Percentiles rank a stretch among this genome's conserved stretches.
Evolutionary conservation across 1,140 invertebrate genomes (phyloP).

Genomic region (Catajapyx aquilonaris): DNA sequence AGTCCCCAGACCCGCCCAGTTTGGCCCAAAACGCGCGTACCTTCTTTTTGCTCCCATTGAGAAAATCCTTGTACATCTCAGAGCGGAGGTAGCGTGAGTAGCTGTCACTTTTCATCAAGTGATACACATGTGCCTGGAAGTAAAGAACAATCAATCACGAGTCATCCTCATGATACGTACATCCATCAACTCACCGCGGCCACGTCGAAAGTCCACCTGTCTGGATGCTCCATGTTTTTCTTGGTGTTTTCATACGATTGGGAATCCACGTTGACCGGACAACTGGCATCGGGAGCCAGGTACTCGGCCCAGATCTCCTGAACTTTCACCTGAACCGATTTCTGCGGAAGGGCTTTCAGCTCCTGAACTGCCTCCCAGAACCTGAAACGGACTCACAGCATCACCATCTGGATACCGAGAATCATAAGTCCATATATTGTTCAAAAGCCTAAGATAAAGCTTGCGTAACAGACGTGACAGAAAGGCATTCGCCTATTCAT

Average conservation of each 20-base stretch:
- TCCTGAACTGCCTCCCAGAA: conserved; percentile 95
- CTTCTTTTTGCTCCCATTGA: conserved; percentile 91
- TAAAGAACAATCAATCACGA: conserved; percentile 10
- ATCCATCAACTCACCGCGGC: conserved; percentile 53
- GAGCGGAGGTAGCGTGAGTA: conserved; percentile 94
- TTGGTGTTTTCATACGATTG: conserved; percentile 58
- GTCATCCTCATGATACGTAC: not conserved
- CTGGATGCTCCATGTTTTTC: conserved; percentile 53
- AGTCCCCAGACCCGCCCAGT: no score
- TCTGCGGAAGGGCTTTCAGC: conserved; percentile 64
- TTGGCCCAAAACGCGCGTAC: conserved; percentile 25
- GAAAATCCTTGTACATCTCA: conserved; percentile 96
- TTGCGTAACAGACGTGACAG: no score
- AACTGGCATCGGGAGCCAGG: conserved; percentile 77
- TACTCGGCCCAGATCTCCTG: conserved; percentile 90
- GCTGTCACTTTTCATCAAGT: conserved; percentile 97
- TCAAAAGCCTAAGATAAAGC: no score
- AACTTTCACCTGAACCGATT: conserved; percentile 65
- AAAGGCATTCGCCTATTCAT: no score
- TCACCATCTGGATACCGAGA: no score
- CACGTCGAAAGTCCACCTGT: conserved; percentile 92
- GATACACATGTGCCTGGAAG: conserved; percentile 88
- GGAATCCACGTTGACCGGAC: conserved; percentile 93
- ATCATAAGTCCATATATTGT: no score
- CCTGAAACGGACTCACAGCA: no score